These are phyloP conservation scores for Incurvaria masculella DNA, from an alignment of 2,888 invertebrate genomes.

Conservation along the genomic window DNA sequence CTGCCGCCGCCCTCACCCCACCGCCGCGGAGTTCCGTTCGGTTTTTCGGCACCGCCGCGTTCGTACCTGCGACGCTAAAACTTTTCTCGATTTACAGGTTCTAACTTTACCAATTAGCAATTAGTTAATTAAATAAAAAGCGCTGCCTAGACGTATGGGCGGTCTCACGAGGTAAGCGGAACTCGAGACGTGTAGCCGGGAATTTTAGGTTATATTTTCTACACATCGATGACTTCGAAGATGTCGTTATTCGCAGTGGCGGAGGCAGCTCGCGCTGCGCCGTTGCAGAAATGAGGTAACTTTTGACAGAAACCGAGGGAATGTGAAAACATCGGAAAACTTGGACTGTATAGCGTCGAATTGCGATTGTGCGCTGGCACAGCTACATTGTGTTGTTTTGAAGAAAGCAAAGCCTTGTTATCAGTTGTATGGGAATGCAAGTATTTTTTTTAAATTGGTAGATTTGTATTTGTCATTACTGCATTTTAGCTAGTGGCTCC, in stretches of 20 bases:
- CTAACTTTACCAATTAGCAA: conserved; percentile 45
- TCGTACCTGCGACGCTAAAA: not conserved
- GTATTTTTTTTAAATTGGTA: no score
- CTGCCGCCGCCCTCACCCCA: not conserved
- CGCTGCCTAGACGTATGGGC: no score
- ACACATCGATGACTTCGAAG: conserved; percentile 44
- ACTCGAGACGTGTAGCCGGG: conserved; percentile 10
- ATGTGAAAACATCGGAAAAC: conserved; percentile 49
- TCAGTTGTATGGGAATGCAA: no score
- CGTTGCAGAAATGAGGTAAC: conserved; percentile 45
- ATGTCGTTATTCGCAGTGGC: conserved; percentile 39
- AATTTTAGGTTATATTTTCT: conserved; percentile 44
- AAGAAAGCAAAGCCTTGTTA: no score
- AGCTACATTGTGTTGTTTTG: no score
- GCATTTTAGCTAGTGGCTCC: no score
- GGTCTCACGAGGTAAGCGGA: conserved; percentile 24
- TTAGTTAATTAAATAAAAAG: conserved; percentile 38
- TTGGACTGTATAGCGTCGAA: conserved; percentile 21
- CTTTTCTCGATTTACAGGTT: not conserved
- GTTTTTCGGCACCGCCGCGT: not conserved
- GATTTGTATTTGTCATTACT: no score
- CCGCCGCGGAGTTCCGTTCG: not conserved
- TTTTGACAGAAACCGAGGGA: conserved; percentile 39
- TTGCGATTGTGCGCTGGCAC: no score
- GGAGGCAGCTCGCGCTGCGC: conserved; percentile 23